Evolutionary conservation across 1,140 invertebrate species (phyloP).

Genomic region (Drosophila fuyamai): DNA sequence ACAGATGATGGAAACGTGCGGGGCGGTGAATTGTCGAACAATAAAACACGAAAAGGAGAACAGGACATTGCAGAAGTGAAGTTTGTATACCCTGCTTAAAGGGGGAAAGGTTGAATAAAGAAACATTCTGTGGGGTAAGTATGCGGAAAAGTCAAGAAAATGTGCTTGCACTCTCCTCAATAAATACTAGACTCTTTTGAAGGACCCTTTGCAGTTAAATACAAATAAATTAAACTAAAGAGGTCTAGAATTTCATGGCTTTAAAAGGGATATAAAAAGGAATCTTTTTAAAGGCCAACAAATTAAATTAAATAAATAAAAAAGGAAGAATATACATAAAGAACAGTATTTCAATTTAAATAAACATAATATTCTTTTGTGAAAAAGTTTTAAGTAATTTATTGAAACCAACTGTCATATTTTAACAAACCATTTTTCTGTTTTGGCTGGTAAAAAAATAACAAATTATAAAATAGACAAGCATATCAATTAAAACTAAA

Average conservation of each 20-base stretch:
- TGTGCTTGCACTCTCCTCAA: conserved; percentile 32
- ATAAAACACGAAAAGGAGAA: conserved; percentile 66
- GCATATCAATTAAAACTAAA: too few species aligned
- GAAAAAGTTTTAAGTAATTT: too few species aligned
- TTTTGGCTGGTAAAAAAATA: too few species aligned
- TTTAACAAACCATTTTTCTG: too few species aligned
- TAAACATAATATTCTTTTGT: too few species aligned
- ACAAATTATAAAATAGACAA: too few species aligned
- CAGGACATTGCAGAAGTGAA: conserved; percentile 38
- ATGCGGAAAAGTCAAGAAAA: conserved; percentile 26
- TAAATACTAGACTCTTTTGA: conserved; percentile 30
- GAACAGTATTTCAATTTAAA: too few species aligned
- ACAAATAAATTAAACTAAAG: not conserved
- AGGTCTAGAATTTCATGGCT: not conserved
- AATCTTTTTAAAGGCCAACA: too few species aligned
- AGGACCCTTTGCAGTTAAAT: conserved; percentile 9
- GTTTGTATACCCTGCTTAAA: conserved; percentile 48
- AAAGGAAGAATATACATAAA: too few species aligned
- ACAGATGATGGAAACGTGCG: conserved; percentile 49
- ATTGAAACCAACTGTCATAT: too few species aligned
- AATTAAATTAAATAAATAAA: too few species aligned
- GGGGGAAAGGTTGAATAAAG: conserved; percentile 35
- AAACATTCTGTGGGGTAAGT: conserved; percentile 20
- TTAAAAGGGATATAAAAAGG: not conserved
- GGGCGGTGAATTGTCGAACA: conserved; percentile 57